phyloP scores from a whole-genome alignment of 2,113 vertebrate species.

The Phylloscopus whistleri region DNA sequence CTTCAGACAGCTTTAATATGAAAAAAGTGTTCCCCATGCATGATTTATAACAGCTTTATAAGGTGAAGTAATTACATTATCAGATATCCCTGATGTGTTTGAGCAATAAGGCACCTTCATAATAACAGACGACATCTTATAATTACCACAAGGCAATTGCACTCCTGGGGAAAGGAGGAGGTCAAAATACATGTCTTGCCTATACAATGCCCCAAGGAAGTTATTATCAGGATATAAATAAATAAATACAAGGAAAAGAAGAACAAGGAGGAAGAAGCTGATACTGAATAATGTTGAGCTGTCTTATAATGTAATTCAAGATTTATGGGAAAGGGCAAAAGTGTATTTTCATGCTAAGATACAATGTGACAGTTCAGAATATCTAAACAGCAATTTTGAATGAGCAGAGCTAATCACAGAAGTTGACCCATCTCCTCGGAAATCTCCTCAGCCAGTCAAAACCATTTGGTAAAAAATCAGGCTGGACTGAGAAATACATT shows the following conservation, averaged over 20 bases:
- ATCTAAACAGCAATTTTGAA: slow-evolving; percentile 62
- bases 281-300: slow-evolving; percentile 52
- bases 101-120: slow-evolving; percentile 72
- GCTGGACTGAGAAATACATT: not conserved
- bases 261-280: not conserved
- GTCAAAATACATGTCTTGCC: slow-evolving; percentile 64
- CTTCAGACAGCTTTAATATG: slow-evolving; percentile 23
- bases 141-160: slow-evolving; percentile 73
- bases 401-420: slow-evolving; percentile 31
- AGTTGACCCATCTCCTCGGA: slow-evolving; percentile 30
- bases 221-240: slow-evolving; percentile 69
- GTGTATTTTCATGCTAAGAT: slow-evolving; percentile 55
- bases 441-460: slow-evolving; percentile 20
- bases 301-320: slow-evolving; percentile 57
- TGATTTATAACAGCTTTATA: slow-evolving; percentile 74
- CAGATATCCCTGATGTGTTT: slow-evolving; percentile 64
- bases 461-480: slow-evolving; percentile 20
- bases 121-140: slow-evolving; percentile 71
- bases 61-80: slow-evolving; percentile 76
- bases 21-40: slow-evolving; percentile 19
- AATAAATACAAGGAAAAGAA: slow-evolving; percentile 46
- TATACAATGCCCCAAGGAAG: slow-evolving; percentile 69
- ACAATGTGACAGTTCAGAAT: slow-evolving; percentile 56
- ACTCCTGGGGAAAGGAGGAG: slow-evolving; percentile 65
- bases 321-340: slow-evolving; percentile 69